Percentiles rank a stretch among this genome's conserved stretches.
Evolutionary conservation across 2,113 vertebrate species (phyloP).

Genomic region (Rhinogobius similis): DNA sequence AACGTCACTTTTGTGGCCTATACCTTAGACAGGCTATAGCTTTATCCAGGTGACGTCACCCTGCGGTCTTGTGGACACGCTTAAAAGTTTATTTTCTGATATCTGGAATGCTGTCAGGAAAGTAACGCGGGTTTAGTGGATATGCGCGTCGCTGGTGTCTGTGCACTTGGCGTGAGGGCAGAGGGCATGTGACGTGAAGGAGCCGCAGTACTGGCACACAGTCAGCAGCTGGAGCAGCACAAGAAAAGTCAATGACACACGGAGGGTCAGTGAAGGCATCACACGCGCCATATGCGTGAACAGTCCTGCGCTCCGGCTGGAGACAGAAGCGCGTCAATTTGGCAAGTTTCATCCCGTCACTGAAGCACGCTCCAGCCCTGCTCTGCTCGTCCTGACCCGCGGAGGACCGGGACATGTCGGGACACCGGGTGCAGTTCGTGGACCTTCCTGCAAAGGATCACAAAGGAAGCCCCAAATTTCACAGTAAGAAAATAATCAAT

Average conservation of each 20-base stretch:
- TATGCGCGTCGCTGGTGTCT: background rate
- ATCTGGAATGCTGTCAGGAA: conserved; percentile 22
- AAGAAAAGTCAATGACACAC: conserved; percentile 32
- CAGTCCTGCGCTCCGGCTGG: background rate
- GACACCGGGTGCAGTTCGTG: conserved; percentile 82
- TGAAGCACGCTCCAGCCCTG: background rate
- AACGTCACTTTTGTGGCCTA: background rate
- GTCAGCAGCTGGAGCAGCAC: conserved; percentile 34
- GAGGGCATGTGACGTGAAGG: conserved; percentile 43
- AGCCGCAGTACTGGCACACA: conserved; percentile 58
- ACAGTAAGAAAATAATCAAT: conserved; percentile 67
- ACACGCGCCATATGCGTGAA: conserved; percentile 13
- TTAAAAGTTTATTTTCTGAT: conserved; percentile 28
- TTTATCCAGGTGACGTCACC: conserved; percentile 54
- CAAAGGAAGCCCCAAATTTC: conserved; percentile 67
- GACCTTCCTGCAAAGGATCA: conserved; percentile 72
- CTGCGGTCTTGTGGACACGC: conserved; percentile 46
- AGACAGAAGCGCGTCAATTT: background rate
- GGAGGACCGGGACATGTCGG: conserved; percentile 68
- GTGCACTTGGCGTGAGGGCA: background rate
- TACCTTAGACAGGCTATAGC: background rate
- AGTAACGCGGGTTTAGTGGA: background rate
- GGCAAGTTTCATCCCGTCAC: conserved; percentile 42
- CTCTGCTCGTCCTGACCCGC: conserved; percentile 32
- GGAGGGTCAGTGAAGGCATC: conserved; percentile 20